Evolutionary conservation across 2,888 invertebrate genomes (phyloP), one percentile per base, ranked within the genome.

Genomic region (Oxycera nigricornis): DNA sequence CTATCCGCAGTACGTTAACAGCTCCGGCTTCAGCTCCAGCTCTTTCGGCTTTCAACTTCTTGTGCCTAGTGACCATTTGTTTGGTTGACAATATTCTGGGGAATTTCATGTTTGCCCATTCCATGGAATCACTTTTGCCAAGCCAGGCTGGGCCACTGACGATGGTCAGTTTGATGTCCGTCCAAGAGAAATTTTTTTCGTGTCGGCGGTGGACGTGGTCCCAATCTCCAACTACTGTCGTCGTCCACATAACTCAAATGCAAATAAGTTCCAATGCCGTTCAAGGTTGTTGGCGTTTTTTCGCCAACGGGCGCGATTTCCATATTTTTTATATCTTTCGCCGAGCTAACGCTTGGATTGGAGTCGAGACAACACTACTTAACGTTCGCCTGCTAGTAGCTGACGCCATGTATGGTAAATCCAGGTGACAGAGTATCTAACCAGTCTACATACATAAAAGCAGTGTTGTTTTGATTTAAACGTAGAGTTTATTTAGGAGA

Each of bases 181-280:
- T n/a, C 35, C 70, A 31, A 52, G 31, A 22, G 22, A 52, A 52
- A 31, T 70, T 72, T 72, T 72, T 72, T 59, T 39, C 72, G 72
- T 72, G 72, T 52, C 55, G 70, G 70, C 31, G 52, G 52, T 31
- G 41, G 65, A 65, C 65, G 50, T 68, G 68, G 52, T 50, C 28
- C 17, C 30, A 46, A 68, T 28, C 68, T 50, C 30, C 26, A 50
- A 26, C 14, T 68, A 46, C 70, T 24, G 74, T 35, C 65, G 28
- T 65, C 55, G 24, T 24, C 11, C 73, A 74, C 73, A 76, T 74
- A 74, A 73, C 74, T 73, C 73, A 74, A 74, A 76, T 76, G 74
- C 74, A 76, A 76, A 76, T 76, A 59, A 74, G 74, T 74, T 28
- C 74, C 76, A 76, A 76, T 76, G 76, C 76, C 76, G 76, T 76